phyloP scores from a whole-genome alignment of 2,888 invertebrate genomes.

The Diadegma fenestrale region DNA sequence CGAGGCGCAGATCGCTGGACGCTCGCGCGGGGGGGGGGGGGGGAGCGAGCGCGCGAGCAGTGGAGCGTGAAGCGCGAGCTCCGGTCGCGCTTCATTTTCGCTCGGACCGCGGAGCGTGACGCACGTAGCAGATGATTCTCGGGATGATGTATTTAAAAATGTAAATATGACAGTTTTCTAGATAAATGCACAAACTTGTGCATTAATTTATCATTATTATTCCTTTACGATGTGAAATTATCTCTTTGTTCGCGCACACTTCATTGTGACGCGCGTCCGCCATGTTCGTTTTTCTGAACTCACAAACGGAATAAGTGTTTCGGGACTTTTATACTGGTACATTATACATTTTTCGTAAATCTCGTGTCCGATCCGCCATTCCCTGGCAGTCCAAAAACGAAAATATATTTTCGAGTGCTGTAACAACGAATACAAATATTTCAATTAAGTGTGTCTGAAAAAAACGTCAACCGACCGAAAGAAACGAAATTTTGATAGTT shows the following conservation, averaged over 20 bases:
- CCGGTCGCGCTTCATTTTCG: background rate
- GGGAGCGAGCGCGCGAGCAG: background rate
- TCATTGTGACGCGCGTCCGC: background rate
- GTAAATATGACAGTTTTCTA: background rate
- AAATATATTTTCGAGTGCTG: conserved; percentile 47
- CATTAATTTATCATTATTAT: background rate
- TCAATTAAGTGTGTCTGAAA: background rate
- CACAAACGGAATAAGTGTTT: background rate
- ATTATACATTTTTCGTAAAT: conserved; percentile 34
- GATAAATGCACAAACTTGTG: background rate
- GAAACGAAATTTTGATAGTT: background rate
- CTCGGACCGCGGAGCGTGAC: background rate
- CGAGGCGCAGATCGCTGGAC: background rate
- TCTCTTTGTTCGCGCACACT: background rate
- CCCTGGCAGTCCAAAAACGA: conserved; percentile 36
- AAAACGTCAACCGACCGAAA: background rate
- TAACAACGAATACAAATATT: conserved; percentile 11
- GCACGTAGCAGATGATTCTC: background rate
- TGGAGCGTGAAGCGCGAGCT: background rate
- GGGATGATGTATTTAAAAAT: background rate
- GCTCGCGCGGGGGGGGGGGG: too few relatives aligned
- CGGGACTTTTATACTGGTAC: conserved; percentile 18
- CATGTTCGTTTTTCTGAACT: background rate
- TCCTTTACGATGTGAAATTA: background rate
- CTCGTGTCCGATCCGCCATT: background rate